These are phyloP conservation scores for Megaleporinus macrocephalus DNA, from an alignment of 2,113 vertebrate genomes.

Conservation along the genomic window DNA sequence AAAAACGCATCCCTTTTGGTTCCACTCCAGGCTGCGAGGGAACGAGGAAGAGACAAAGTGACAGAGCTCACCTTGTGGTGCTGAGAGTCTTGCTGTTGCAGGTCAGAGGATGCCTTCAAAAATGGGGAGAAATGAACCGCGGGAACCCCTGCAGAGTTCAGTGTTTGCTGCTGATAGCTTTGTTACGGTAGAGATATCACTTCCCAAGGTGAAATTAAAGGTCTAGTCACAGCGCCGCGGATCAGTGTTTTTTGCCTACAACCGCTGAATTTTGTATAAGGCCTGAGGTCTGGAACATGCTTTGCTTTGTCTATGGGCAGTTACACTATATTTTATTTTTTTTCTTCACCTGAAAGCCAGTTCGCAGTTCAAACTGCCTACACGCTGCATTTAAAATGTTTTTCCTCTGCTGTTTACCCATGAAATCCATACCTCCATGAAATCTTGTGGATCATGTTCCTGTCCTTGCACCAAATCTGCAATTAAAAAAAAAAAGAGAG, in stretches of 20 bases:
- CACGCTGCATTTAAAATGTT: background rate
- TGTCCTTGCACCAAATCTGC: background rate
- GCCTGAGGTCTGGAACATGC: conserved; percentile 10
- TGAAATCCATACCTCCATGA: background rate
- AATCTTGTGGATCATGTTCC: background rate
- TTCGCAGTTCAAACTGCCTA: conserved; percentile 12
- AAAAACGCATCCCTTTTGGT: conserved; percentile 4
- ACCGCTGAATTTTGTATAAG: conserved; percentile 10
- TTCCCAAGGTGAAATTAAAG: conserved; percentile 55
- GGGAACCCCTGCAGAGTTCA: conserved; percentile 46
- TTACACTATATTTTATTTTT: background rate
- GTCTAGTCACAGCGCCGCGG: conserved; percentile 22
- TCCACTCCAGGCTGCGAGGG: background rate
- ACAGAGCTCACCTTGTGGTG: conserved; percentile 26
- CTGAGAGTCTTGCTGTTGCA: conserved; percentile 40
- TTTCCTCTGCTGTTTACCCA: background rate
- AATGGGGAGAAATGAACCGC: conserved; percentile 44
- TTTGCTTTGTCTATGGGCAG: conserved; percentile 10
- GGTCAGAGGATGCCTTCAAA: conserved; percentile 34
- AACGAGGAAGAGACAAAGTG: background rate
- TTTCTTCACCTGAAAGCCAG: background rate
- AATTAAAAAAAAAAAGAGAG: background rate
- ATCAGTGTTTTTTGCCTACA: conserved; percentile 15
- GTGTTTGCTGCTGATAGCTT: conserved; percentile 45
- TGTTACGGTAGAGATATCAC: conserved; percentile 37